A percentile compares a stretch with the other conserved stretches of the same genome.
These are phyloP conservation scores for Phrynocephalus versicolor DNA, from an alignment of 2,113 vertebrate genomes.

Conservation along the genomic window DNA sequence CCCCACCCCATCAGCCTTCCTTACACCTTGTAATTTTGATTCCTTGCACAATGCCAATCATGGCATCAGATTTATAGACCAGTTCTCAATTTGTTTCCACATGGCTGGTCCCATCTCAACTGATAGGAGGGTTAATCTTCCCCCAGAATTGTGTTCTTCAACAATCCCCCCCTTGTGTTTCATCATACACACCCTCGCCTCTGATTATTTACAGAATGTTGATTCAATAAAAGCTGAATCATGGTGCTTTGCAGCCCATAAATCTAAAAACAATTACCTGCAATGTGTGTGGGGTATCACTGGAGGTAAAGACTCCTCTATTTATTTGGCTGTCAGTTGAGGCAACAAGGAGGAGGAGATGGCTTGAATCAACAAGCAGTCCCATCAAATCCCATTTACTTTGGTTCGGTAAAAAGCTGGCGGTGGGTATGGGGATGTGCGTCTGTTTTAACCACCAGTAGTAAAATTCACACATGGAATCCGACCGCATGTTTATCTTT, in stretches of 20 bases:
- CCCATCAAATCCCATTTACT: constrained; percentile 13
- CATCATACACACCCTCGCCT: background rate
- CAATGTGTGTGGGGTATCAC: constrained; percentile 20
- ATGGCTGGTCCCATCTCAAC: background rate
- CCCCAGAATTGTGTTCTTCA: background rate
- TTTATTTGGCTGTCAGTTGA: constrained; percentile 27
- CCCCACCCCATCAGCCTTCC: background rate
- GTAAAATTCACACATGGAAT: constrained; percentile 15
- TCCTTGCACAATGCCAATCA: background rate
- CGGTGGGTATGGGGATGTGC: background rate
- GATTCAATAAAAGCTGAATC: constrained; percentile 30
- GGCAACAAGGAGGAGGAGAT: constrained; percentile 16
- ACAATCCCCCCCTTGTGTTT: background rate
- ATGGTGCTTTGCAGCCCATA: constrained; percentile 7
- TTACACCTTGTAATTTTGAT: background rate
- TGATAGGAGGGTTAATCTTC: background rate
- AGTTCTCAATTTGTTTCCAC: background rate
- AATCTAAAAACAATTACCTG: constrained; percentile 39
- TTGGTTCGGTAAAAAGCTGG: background rate
- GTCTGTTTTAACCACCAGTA: background rate
- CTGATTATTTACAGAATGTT: constrained; percentile 38
- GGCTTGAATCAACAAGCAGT: constrained; percentile 10
- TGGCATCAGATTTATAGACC: background rate
- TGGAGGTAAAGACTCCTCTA: constrained; percentile 14
- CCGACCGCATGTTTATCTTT: constrained; percentile 21